Evolutionary conservation across 35 echinoderm and acorn worm species (phyloP).

Genomic region (Nesometra sesokonis): DNA sequence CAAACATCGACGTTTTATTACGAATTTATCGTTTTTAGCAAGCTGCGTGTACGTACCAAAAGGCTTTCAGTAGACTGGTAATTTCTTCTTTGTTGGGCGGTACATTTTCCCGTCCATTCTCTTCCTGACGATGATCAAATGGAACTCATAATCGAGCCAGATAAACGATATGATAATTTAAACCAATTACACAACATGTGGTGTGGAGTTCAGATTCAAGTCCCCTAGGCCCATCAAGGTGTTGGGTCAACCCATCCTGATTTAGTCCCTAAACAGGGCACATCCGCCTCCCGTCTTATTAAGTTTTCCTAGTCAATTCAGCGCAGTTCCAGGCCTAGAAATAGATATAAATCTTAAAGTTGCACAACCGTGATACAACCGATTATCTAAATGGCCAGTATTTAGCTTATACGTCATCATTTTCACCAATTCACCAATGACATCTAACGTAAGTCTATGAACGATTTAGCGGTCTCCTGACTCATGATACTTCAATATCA

Average conservation of each 20-base stretch:
- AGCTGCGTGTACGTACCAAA: no score
- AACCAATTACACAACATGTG: background rate
- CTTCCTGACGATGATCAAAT: background rate
- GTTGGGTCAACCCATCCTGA: background rate
- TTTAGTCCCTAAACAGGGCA: background rate
- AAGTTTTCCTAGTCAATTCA: background rate
- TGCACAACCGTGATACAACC: background rate
- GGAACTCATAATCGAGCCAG: background rate
- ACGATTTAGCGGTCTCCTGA: background rate
- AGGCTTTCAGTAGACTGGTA: background rate
- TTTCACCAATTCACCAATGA: background rate
- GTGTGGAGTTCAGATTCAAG: background rate
- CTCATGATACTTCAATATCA: background rate
- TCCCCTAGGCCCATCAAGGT: background rate
- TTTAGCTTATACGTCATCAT: background rate
- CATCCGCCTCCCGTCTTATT: background rate
- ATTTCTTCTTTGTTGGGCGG: background rate
- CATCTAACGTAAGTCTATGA: background rate
- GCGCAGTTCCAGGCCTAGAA: background rate
- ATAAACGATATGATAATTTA: slow-evolving; percentile 1
- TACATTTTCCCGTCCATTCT: background rate
- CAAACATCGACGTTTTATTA: no score
- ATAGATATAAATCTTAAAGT: background rate
- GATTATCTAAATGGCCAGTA: background rate
- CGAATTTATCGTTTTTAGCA: no score